These are phyloP conservation scores for Ascaphus truei DNA, from an alignment of 2,113 vertebrate species.

Conservation along the genomic window DNA sequence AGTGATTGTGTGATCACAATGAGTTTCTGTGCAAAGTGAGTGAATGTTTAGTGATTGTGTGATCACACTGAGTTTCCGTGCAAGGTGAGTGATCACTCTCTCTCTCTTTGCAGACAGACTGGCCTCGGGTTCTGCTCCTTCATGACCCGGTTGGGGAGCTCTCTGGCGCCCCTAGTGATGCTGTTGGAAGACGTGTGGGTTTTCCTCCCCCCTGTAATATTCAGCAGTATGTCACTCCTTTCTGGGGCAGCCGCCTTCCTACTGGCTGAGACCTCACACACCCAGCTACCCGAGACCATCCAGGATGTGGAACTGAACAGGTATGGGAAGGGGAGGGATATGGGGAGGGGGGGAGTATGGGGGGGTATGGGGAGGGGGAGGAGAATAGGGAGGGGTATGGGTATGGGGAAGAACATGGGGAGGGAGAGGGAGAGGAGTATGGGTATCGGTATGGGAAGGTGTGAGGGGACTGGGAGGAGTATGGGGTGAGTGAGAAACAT, in stretches of 20 bases:
- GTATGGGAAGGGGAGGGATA: conserved; percentile 42
- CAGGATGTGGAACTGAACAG: conserved; percentile 67
- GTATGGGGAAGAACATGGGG: not conserved
- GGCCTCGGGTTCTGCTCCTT: conserved; percentile 69
- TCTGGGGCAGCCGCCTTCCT: conserved; percentile 51
- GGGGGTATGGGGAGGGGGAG: not conserved
- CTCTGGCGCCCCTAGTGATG: conserved; percentile 66
- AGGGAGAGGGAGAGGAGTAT: not conserved
- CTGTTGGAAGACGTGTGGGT: conserved; percentile 70
- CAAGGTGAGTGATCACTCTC: no score
- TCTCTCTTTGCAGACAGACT: conserved; percentile 65
- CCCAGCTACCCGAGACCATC: conserved; percentile 72
- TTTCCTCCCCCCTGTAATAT: conserved; percentile 60
- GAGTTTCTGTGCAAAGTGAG: no score
- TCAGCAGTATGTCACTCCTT: conserved; percentile 53
- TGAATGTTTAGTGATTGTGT: no score
- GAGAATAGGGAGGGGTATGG: not conserved
- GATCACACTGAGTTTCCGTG: no score
- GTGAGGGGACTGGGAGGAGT: not conserved
- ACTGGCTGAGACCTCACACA: conserved; percentile 65
- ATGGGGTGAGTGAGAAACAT: no score
- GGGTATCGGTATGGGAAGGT: no score
- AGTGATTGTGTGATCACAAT: no score
- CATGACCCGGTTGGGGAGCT: conserved; percentile 67
- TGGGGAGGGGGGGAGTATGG: not conserved